Conservation (phyloP, 2,888 invertebrate genomes). For the Cryptus armator region DNA sequence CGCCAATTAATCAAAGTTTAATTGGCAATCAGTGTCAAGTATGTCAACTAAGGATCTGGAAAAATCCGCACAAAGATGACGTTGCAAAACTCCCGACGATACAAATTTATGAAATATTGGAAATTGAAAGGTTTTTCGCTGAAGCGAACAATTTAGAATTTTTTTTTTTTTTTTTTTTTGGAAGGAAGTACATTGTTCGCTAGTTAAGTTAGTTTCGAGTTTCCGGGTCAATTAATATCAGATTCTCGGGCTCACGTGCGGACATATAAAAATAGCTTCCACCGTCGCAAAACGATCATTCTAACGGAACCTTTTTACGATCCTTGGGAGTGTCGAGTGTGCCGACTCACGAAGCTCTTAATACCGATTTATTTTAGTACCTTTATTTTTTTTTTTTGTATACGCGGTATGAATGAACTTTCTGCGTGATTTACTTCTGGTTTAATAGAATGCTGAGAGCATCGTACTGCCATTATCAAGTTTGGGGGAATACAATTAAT, state of each 20-base stretch:
- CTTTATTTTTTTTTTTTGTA: background rate
- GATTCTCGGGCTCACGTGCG: background rate
- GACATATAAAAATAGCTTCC: background rate
- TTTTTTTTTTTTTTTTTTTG: background rate
- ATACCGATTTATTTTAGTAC: background rate
- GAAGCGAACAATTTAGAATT: background rate
- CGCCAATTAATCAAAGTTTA: constrained; percentile 37
- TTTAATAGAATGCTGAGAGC: background rate
- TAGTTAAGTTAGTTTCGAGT: background rate
- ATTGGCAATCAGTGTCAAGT: constrained; percentile 43
- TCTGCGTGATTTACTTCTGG: background rate
- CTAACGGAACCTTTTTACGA: background rate
- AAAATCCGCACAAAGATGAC: background rate
- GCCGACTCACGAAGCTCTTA: background rate
- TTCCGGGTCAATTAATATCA: constrained; percentile 1
- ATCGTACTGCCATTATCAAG: background rate
- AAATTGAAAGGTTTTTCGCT: background rate
- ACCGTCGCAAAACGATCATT: background rate
- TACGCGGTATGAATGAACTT: background rate
- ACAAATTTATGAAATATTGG: background rate
- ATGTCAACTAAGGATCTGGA: background rate
- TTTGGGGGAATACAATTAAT: background rate
- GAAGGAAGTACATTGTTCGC: background rate
- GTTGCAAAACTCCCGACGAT: background rate
- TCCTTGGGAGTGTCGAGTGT: background rate